Evolutionary conservation across 2,797 vertebrate genomes (phyloP), one percentile per base, ranked within the genome.

Genomic region (Pyrocephalus nanus): DNA sequence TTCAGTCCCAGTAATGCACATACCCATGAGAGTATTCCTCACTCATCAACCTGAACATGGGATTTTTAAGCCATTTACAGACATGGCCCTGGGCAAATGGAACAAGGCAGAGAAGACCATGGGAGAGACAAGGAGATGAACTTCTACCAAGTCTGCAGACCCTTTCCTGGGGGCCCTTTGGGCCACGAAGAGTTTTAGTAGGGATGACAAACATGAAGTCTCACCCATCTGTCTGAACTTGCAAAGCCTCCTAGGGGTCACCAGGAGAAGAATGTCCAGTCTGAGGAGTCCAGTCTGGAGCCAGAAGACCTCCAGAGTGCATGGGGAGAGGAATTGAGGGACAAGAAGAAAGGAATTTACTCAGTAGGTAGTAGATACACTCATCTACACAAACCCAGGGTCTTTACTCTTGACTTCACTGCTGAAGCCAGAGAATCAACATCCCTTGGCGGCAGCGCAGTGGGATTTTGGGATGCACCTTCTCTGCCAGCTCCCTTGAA

Each of bases 381-480:
- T 2, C 2, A 5, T 15, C 47, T 1, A 23, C 30, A 55, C 26
- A 71, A 67, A 88, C 15, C 27, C 81, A 50, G 34, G 7, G 51
- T 22, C 76, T 83, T 57, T 45, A 36, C 62, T 82, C 81, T 38
- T 72, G 58, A 66, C 45, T 72, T 85, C 77, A 42, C n/a, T 15
- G 14, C 91, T 4, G 27, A 54, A 81, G 26, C 42, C 75, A 57
- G 78, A 81, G 57, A 73, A 71, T 50, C 79, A 40, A 5, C 75
- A 47, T 71, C 90, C 69, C 82, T 10, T 5, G n/a, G 42, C 2
- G 6, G 22, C 50, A 27, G 64, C 0, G 25, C 77, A 17, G 38
- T 12, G 79, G 88, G 93, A 75, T 86, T 89, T 80, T 13, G 88
- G 93, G 95, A 79, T 7, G 6, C 21, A n/a, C 57, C 79, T 89